Evolutionary conservation across 2,888 invertebrate species (phyloP).

Genomic region (Unio delphinus): DNA sequence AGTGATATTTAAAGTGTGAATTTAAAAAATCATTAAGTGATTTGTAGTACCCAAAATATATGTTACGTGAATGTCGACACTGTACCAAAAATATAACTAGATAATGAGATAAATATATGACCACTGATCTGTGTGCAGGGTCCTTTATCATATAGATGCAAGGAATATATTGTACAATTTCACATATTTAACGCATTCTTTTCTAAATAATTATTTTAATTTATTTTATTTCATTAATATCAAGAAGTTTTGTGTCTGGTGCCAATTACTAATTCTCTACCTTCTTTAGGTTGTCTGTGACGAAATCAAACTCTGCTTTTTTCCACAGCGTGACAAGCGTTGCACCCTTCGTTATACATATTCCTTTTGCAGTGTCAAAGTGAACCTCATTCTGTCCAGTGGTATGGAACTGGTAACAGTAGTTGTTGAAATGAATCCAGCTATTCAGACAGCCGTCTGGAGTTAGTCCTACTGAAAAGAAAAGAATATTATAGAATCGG

Average conservation of each 20-base stretch:
- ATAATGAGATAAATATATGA: no score
- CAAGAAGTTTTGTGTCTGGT: not conserved
- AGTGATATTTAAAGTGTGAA: no score
- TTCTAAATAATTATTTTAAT: not conserved
- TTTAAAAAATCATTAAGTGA: no score
- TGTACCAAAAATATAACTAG: no score
- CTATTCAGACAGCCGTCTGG: slow-evolving; percentile 34
- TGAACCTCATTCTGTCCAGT: slow-evolving; percentile 14
- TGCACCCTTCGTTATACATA: slow-evolving; percentile 33
- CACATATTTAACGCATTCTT: no score
- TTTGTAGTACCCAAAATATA: no score
- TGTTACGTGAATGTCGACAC: no score
- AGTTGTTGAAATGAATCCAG: slow-evolving; percentile 26
- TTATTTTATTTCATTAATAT: not conserved
- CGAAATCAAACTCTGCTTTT: slow-evolving; percentile 37
- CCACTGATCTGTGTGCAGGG: no score
- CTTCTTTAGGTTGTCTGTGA: slow-evolving; percentile 31
- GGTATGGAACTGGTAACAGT: slow-evolving; percentile 33
- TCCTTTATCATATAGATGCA: no score
- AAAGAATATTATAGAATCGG: no score
- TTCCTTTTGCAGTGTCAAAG: slow-evolving; percentile 33
- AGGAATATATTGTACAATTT: no score
- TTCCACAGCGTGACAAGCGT: slow-evolving; percentile 47
- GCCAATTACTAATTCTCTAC: slow-evolving; percentile 14
- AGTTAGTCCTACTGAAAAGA: slow-evolving; percentile 3